Evolutionary conservation across 2,888 invertebrate genomes (phyloP).

Genomic region (Watsonalla binaria): DNA sequence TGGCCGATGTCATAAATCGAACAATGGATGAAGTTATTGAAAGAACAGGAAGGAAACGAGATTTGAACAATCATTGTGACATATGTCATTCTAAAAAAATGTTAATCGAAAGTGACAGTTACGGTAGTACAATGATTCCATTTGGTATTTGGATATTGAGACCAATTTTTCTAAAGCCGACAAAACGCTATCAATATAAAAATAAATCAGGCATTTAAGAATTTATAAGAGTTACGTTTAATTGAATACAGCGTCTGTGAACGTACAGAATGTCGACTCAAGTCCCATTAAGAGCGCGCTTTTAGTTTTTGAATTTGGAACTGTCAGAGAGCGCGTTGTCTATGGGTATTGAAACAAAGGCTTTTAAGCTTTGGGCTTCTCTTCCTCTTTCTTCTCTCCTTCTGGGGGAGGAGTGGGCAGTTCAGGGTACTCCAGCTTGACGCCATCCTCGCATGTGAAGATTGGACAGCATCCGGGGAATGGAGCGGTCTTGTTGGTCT

Average conservation of each 20-base stretch:
- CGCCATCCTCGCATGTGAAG: constrained; percentile 92
- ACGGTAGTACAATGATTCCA: constrained; percentile 11
- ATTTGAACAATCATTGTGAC: constrained; percentile 1
- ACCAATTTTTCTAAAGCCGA: constrained; percentile 30
- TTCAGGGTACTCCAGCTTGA: constrained; percentile 91
- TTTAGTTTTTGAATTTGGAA: constrained; percentile 1
- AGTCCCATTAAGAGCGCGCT: constrained; percentile 7
- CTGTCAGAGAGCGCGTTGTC: constrained; percentile 2
- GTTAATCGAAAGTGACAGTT: constrained; percentile 5
- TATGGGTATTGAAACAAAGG: constrained; percentile 11
- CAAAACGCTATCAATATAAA: constrained; percentile 7
- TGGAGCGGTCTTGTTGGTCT: constrained; percentile 92
- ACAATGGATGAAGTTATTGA: constrained; percentile 2
- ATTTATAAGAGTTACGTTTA: neutral
- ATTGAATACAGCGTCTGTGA: constrained; percentile 3
- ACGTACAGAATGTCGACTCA: constrained; percentile 11
- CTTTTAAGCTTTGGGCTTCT: constrained; percentile 61
- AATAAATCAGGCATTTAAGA: constrained; percentile 17
- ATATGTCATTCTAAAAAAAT: constrained; percentile 1
- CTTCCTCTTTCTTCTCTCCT: constrained; percentile 52
- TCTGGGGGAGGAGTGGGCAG: constrained; percentile 76
- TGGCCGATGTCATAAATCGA: neutral
- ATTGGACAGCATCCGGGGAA: constrained; percentile 93
- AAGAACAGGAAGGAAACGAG: constrained; percentile 5
- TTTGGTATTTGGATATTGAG: constrained; percentile 43